Conservation (phyloP, 2,888 invertebrate genomes). For the Meloe dianella region DNA sequence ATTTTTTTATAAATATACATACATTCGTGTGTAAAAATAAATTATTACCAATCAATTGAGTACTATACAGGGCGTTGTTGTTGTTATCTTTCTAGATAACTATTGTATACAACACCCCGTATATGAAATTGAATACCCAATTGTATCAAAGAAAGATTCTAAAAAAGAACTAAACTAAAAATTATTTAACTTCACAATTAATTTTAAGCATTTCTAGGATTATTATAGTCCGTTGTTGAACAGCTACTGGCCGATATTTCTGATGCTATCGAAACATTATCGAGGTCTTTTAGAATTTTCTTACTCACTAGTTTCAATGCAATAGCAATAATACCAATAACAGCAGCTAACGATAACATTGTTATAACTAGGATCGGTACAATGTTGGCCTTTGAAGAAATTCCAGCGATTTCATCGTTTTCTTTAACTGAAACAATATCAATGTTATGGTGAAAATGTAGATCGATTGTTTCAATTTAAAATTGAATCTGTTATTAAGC, state of each 20-base stretch:
- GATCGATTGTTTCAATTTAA: background rate
- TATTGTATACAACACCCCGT: constrained; percentile 44
- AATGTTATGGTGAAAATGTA: constrained; percentile 7
- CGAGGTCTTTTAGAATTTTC: constrained; percentile 57
- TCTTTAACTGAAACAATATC: constrained; percentile 46
- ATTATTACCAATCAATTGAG: constrained; percentile 48
- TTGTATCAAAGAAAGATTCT: constrained; percentile 30
- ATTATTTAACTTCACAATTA: constrained; percentile 19
- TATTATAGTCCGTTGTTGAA: constrained; percentile 34
- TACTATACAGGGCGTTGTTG: constrained; percentile 55
- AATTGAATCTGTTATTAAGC: background rate
- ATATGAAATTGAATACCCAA: constrained; percentile 52
- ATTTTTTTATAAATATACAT: constrained; percentile 14
- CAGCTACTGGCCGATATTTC: constrained; percentile 51
- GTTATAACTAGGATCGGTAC: constrained; percentile 59
- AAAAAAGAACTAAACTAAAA: constrained; percentile 23
- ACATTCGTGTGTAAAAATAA: constrained; percentile 15
- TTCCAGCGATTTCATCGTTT: constrained; percentile 25
- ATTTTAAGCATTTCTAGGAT: background rate
- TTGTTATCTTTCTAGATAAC: constrained; percentile 13
- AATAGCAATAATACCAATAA: constrained; percentile 64
- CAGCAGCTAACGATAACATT: constrained; percentile 66
- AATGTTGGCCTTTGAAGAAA: constrained; percentile 34
- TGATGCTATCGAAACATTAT: constrained; percentile 58
- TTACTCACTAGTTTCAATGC: constrained; percentile 66